Evolutionary conservation across 2,113 vertebrate species (phyloP).

Genomic region (Cathartes aura): DNA sequence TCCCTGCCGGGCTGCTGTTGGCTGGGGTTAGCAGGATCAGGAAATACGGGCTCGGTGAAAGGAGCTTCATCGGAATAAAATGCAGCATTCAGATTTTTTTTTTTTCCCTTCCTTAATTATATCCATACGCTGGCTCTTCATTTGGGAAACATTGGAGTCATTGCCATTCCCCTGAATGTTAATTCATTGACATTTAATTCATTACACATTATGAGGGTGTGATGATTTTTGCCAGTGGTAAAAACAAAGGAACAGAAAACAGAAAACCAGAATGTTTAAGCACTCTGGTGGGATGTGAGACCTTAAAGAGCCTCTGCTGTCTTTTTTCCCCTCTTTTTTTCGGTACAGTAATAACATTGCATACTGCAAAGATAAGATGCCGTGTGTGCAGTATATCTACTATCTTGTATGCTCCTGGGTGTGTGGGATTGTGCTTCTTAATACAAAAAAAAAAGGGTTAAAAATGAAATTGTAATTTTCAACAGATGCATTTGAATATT

Average conservation of each 20-base stretch:
- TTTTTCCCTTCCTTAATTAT: constrained; percentile 8
- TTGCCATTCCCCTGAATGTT: not conserved
- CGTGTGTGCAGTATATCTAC: not conserved
- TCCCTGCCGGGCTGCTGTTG: not conserved
- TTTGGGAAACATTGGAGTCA: not conserved
- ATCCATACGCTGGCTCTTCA: not conserved
- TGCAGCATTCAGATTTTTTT: not conserved
- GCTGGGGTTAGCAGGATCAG: not conserved
- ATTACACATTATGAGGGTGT: not conserved
- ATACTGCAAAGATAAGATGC: constrained; percentile 6
- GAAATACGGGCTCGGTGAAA: not conserved
- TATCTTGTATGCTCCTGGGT: constrained; percentile 12
- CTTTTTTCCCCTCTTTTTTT: not conserved
- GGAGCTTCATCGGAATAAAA: not conserved
- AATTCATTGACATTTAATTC: constrained; percentile 10
- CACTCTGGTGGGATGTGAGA: constrained; percentile 5
- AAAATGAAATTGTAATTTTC: constrained; percentile 63
- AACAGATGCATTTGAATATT: constrained; percentile 69
- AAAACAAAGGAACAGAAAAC: not conserved
- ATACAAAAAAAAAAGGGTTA: not conserved
- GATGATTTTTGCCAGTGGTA: constrained; percentile 23
- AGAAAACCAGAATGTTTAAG: not conserved
- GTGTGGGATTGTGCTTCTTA: constrained; percentile 12
- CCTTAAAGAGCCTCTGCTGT: constrained; percentile 28
- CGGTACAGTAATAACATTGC: not conserved